Evolutionary conservation across 1,140 invertebrate species (phyloP), one percentile per base, ranked within the genome.

Genomic region (Calliopsis andreniformis): DNA sequence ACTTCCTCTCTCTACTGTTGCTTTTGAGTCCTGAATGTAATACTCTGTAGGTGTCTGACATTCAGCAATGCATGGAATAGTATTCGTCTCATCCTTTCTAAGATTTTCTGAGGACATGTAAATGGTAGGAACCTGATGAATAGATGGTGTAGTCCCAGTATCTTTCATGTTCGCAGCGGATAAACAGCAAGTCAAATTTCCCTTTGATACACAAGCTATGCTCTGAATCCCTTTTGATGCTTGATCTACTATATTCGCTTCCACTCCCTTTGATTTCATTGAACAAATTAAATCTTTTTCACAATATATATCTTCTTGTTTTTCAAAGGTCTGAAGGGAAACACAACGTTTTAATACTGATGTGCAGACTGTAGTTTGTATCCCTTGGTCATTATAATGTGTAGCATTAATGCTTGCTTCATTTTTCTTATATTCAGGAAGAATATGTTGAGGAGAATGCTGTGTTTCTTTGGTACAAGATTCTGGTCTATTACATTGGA

Each of bases 171-270:
- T 43, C 12, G 35, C 28, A 1, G 14, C 35, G 10, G 51, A 47
- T 1, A 18, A 20, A 28, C 14, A 14, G 7, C 12, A 25, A 16
- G 28, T 16, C 20, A 28, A 45, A 16, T 20, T 67, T 28, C 20
- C 71, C 5, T 49, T 47, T 3, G 62, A 73, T 12, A 51, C 30
- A 43, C 47, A 79, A n/a, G 63, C 18, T 0, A 35, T 49, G 35
- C 51, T 77, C 6, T 77, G 73, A 16, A 51, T 77, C 18, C 35
- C 32, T 18, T 70, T 63, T 8, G 66, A 20, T 18, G 4, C n/a
- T 35, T 56, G 42, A 39, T 69, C 16, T 3, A 32, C 10, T 3
- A 45, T 62, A 32, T 68, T 69, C 32, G 56, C 25, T 23, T n/a
- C 28, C 25, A 55, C 47, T 30, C 62, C 42, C 14, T 76, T 62